These are phyloP conservation scores for Eilema depressum DNA, from an alignment of 2,888 invertebrate genomes.

Conservation along the genomic window DNA sequence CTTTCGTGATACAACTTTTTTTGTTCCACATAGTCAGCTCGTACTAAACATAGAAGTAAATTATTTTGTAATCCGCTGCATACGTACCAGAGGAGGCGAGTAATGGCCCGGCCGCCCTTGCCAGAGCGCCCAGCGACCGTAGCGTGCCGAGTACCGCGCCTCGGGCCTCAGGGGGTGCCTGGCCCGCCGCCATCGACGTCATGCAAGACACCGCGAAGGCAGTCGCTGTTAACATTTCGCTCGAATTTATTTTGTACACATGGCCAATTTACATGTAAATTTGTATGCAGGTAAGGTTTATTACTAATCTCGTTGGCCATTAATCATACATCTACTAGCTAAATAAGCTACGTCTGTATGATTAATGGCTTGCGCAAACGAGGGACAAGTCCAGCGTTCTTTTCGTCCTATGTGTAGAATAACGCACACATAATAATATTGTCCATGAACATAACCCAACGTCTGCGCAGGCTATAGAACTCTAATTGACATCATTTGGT, in stretches of 20 bases:
- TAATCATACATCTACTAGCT: too few species aligned
- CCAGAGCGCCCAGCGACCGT: conserved; percentile 97
- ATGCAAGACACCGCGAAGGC: conserved; percentile 98
- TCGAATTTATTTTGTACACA: not conserved
- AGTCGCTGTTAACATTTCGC: conserved; percentile 87
- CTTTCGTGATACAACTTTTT: too few species aligned
- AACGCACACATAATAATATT: too few species aligned
- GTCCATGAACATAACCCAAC: not conserved
- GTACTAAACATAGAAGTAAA: too few species aligned
- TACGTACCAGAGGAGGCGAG: conserved; percentile 92
- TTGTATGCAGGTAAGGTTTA: too few species aligned
- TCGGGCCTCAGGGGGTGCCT: conserved; percentile 92
- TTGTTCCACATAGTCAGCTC: too few species aligned
- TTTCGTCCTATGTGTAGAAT: not conserved
- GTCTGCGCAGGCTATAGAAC: not conserved
- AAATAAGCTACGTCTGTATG: not conserved
- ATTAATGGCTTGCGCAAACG: not conserved
- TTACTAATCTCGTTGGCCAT: too few species aligned
- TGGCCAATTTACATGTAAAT: too few species aligned
- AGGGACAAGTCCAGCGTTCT: not conserved
- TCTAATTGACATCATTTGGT: too few species aligned
- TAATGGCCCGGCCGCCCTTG: conserved; percentile 96
- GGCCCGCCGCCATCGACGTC: conserved; percentile 96
- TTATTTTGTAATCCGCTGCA: too few species aligned
- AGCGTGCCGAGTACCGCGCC: conserved; percentile 98